These are phyloP conservation scores for Bugula neritina DNA, from an alignment of 2,888 invertebrate species.

Conservation along the genomic window DNA sequence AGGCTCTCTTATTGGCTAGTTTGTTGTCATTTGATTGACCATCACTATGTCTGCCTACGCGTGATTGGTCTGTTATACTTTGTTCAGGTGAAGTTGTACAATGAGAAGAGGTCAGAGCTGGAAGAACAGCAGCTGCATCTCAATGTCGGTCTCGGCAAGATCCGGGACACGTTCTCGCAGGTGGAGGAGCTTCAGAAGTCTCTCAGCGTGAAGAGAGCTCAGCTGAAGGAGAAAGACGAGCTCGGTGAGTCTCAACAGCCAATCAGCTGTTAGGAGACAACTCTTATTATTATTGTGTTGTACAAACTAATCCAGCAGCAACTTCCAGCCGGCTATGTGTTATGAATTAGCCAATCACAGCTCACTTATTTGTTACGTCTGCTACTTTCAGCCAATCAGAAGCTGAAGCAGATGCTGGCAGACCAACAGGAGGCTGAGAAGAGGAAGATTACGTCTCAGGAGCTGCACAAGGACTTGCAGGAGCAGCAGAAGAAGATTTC, in stretches of 20 bases:
- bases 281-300: too few species aligned
- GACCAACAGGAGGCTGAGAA: slow-evolving; percentile 99
- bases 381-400: slow-evolving; percentile 82
- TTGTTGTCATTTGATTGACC: not conserved
- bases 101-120: slow-evolving; percentile 93
- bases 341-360: not conserved
- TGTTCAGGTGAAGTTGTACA: slow-evolving; percentile 72
- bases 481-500: slow-evolving; percentile 84
- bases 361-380: not conserved
- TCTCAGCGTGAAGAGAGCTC: slow-evolving; percentile 81
- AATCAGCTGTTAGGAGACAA: too few species aligned
- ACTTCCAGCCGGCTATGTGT: too few species aligned
- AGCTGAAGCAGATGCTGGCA: slow-evolving; percentile 94
- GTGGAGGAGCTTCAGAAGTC: slow-evolving; percentile 99
- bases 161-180: slow-evolving; percentile 97
- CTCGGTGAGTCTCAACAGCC: slow-evolving; percentile 60
- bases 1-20: not conserved
- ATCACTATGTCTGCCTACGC: not conserved
- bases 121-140: slow-evolving; percentile 98
- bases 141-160: slow-evolving; percentile 96
- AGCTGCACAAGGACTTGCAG: slow-evolving; percentile 77
- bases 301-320: too few species aligned
- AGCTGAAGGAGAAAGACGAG: slow-evolving; percentile 87
- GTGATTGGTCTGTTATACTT: not conserved
- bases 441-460: slow-evolving; percentile 95